Base-by-base conservation (phyloP, 2,797 vertebrate species). In the Tragopan temminckii region DNA sequence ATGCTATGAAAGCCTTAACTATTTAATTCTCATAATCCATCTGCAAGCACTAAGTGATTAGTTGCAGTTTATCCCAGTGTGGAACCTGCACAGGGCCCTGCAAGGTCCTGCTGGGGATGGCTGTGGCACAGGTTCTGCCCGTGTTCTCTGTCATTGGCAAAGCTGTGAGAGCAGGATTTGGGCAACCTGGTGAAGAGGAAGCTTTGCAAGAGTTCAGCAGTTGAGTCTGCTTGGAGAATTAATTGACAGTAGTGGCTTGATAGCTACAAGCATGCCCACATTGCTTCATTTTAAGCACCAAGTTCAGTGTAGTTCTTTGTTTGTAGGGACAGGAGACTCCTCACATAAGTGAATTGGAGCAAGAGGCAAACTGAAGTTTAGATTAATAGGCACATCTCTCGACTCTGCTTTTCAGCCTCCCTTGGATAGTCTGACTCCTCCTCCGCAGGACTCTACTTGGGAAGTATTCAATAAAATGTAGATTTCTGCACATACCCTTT, bases 1-100 rank as follows among this genome's bases (percentile, higher is more conserved):
- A 80, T 59, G 43, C 80, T 93, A 14, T 81, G 81, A 94, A 94
- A 93, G 70, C 76, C 80, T 94, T 92, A 95, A 93, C 80, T 89
- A 38, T 91, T 93, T 93, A 91, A 95, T 89, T 91, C 80, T 93
- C 40, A 0, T 95, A 93, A 90, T 89, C 77, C 74, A 45, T 75
- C 69, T 61, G 74, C 0, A 1, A 92, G 85, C 70, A 57, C 36
- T 79, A 89, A 89, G 46, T 89, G 82, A 93, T 93, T 93, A 92
- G 86, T 87, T 76, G 87, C 90, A 95, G 86, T 95, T 93, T 86
- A 67, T 81, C 42, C 55, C 29, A 33, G 27, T 33, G 52, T 71
- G 40, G 61, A 61, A 38, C 69, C 63, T 91, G 38, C 27, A 43
- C 80, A 66, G 72, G 16, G n/a, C 45, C 27, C 72, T 69, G 38